Evolutionary conservation across 2,113 vertebrate species (phyloP).

Genomic region (Tupaia tana): DNA sequence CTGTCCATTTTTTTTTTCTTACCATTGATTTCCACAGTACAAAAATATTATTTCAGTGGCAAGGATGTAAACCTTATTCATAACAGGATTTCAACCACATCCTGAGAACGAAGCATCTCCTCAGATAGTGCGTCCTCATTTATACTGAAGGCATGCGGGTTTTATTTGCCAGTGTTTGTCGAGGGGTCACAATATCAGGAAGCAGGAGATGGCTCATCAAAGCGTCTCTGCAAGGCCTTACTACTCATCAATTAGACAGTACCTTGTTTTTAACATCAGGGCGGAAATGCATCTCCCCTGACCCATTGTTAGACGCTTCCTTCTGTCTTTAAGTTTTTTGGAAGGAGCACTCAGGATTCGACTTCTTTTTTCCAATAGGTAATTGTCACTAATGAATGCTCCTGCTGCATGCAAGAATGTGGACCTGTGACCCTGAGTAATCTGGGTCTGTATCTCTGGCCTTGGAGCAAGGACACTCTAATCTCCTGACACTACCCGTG

Average conservation of each 20-base stretch:
- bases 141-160: conserved; percentile 89
- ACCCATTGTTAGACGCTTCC: conserved; percentile 99
- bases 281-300: conserved; percentile 99
- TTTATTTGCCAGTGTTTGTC: conserved; percentile 91
- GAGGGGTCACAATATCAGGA: conserved; percentile 99
- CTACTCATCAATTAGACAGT: conserved; percentile 93
- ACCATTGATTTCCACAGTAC: conserved; percentile 90
- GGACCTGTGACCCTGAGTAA: conserved; percentile 87
- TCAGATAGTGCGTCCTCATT: conserved; percentile 88
- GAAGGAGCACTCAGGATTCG: conserved; percentile 86
- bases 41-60: conserved; percentile 97
- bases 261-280: conserved; percentile 93
- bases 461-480: conserved; percentile 82
- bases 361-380: conserved; percentile 91
- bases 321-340: conserved; percentile 92
- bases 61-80: conserved; percentile 98
- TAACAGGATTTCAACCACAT: conserved; percentile 99
- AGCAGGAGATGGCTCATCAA: conserved; percentile 99
- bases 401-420: conserved; percentile 86
- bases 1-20: conserved; percentile 83
- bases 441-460: conserved; percentile 85
- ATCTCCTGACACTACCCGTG: conserved; percentile 78
- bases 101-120: conserved; percentile 94
- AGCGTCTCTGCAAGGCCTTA: conserved; percentile 88
- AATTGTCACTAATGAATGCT: conserved; percentile 91